Evolutionary conservation across 2,888 invertebrate genomes (phyloP), one percentile per base, ranked within the genome.

Genomic region (Clepsis dumicolana): DNA sequence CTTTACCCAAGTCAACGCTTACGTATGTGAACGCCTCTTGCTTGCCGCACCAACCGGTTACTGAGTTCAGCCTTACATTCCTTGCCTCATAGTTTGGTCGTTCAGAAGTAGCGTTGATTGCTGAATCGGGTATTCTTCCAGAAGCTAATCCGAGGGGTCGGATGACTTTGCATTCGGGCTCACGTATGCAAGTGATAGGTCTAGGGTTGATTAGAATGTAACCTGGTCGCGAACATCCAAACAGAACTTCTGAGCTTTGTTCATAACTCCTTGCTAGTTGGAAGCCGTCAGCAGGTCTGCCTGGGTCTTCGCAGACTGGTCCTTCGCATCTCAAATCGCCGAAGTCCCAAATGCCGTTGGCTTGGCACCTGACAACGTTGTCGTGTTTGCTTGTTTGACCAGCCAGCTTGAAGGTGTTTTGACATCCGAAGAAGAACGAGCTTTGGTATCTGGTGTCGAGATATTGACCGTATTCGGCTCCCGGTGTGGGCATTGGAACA

Each of bases 1-100:
- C 96, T 90, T 97, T 96, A 48, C 98, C 98, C 72, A 99, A 94
- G 88, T 99, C 99, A 0, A 99, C 98, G 80, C 98, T 98, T 7
- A 98, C 97, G 80, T 98, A 99, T 0, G 98, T 98, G 81, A 99
- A 98, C 0, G 98, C 97, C 91, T 99, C 99, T 91, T 98, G 97
- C 80, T 98, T 98, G n/a, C 98, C 98, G 88, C 98, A 98, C 98
- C 98, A 98, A 18, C 98, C 98, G 54, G 98, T 98, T 2, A 98
- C 98, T 0, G 98, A 98, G 84, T 98, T 98, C 38, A 98, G 91
- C 32, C 98, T 95, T 12, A 98, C 96, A 82, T 98, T 98, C 84
- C 94, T 96, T 0, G 98, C 98, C 94, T 98, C 98, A 83, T 98
- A 98, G 81, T 98, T 98, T 25, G 98, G 97, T 80, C 98, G 94